These are phyloP conservation scores for Nycticebus coucang DNA, from an alignment of 2,113 vertebrate genomes.

Conservation along the genomic window DNA sequence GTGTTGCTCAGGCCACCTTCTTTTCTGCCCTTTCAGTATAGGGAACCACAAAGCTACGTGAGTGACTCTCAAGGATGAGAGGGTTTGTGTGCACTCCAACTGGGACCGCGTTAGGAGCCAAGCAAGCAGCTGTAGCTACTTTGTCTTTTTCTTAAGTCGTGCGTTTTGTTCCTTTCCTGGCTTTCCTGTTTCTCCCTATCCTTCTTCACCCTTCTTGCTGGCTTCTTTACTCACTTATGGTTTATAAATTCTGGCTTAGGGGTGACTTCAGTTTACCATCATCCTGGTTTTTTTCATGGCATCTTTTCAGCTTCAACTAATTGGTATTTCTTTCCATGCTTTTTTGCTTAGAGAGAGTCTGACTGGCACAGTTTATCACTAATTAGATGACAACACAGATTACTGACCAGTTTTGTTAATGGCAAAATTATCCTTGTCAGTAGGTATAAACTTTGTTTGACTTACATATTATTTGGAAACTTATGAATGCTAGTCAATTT, in stretches of 20 bases:
- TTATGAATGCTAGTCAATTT: constrained; percentile 37
- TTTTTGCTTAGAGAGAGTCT: not conserved
- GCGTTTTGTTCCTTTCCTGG: not conserved
- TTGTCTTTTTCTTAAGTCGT: not conserved
- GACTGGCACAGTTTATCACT: not conserved
- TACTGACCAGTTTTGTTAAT: not conserved
- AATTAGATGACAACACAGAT: not conserved
- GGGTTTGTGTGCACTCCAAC: not conserved
- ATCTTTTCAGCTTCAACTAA: not conserved
- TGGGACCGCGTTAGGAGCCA: not conserved
- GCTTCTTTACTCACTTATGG: not conserved
- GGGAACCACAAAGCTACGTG: not conserved
- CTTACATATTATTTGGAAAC: constrained; percentile 38
- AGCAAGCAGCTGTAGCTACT: not conserved
- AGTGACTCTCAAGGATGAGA: not conserved
- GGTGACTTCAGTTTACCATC: not conserved
- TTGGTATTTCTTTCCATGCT: constrained; percentile 19
- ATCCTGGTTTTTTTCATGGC: not conserved
- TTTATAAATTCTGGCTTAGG: not conserved
- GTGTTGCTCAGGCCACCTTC: not conserved
- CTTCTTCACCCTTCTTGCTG: not conserved
- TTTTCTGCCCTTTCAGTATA: not conserved
- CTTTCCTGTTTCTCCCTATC: not conserved
- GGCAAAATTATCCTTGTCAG: not conserved
- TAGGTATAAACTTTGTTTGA: constrained; percentile 20